Evolutionary conservation across 2,888 invertebrate species (phyloP).

Genomic region (Spodoptera picta): DNA sequence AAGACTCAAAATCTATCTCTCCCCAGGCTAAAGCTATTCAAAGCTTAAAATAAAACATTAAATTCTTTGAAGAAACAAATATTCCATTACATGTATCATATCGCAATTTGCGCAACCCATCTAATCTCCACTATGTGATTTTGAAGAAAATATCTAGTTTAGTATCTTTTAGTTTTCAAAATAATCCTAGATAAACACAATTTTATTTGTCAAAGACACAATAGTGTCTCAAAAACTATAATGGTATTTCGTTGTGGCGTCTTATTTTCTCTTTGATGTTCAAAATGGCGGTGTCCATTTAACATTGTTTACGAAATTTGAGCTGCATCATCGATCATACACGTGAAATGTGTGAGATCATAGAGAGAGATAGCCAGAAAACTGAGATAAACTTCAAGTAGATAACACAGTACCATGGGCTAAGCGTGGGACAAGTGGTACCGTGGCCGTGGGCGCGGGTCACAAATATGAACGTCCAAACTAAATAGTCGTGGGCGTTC

Average conservation of each 20-base stretch:
- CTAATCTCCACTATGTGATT: slow-evolving; percentile 15
- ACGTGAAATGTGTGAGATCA: slow-evolving; percentile 15
- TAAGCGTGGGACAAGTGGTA: too few species aligned
- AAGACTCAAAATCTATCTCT: too few species aligned
- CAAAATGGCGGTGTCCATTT: slow-evolving; percentile 22
- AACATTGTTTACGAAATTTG: slow-evolving; percentile 26
- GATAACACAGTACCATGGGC: not conserved
- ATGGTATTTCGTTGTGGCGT: slow-evolving; percentile 8
- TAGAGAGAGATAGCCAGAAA: not conserved
- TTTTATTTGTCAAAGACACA: slow-evolving; percentile 3
- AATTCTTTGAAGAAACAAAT: too few species aligned
- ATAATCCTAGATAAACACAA: slow-evolving; percentile 11
- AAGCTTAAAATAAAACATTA: too few species aligned
- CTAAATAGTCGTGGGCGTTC: not conserved
- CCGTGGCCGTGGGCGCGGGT: too few species aligned
- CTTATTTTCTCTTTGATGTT: slow-evolving; percentile 13
- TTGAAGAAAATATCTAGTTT: slow-evolving; percentile 8
- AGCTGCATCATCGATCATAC: slow-evolving; percentile 41
- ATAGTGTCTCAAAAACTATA: not conserved
- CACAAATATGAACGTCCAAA: not conserved
- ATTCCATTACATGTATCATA: slow-evolving; percentile 1
- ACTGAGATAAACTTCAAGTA: slow-evolving; percentile 4
- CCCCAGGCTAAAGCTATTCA: too few species aligned
- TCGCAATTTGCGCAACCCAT: slow-evolving; percentile 9
- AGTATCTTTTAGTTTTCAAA: slow-evolving; percentile 1